Conservation (phyloP, 1,140 invertebrate species). For the Stenopsyche tienmushanensis region DNA sequence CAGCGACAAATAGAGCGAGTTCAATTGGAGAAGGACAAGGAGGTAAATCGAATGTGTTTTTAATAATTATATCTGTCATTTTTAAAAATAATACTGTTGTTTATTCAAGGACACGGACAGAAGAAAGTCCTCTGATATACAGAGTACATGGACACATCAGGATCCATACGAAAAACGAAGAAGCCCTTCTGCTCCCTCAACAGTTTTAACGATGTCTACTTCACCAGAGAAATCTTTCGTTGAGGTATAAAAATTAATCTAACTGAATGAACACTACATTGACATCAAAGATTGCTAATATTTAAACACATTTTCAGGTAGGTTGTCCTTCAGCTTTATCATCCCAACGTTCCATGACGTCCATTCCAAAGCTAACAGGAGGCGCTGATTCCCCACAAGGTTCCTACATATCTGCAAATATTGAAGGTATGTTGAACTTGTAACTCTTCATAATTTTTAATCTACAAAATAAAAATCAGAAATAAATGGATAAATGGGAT, state of each 20-base stretch:
- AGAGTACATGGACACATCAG: constrained; percentile 30
- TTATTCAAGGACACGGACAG: not conserved
- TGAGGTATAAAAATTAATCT: not conserved
- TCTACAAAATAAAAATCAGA: too few relatives aligned
- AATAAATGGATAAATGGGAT: too few relatives aligned
- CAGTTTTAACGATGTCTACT: not conserved
- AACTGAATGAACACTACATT: not conserved
- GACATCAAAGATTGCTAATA: not conserved
- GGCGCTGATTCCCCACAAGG: not conserved
- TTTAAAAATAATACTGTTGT: not conserved
- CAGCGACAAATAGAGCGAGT: constrained; percentile 33
- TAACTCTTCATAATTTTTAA: too few relatives aligned
- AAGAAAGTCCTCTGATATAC: constrained; percentile 16
- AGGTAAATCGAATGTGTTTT: constrained; percentile 18
- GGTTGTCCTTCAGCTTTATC: not conserved
- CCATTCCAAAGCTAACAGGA: not conserved
- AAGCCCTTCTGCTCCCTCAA: constrained; percentile 22
- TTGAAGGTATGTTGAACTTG: too few relatives aligned
- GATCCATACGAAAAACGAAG: constrained; percentile 19
- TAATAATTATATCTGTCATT: not conserved
- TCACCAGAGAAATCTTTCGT: not conserved
- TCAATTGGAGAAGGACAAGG: constrained; percentile 26
- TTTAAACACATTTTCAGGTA: not conserved
- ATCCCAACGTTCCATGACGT: not conserved
- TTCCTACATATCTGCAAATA: too few relatives aligned